Base-by-base conservation (phyloP, 2,888 invertebrate genomes). In the Xylota sylvarum region DNA sequence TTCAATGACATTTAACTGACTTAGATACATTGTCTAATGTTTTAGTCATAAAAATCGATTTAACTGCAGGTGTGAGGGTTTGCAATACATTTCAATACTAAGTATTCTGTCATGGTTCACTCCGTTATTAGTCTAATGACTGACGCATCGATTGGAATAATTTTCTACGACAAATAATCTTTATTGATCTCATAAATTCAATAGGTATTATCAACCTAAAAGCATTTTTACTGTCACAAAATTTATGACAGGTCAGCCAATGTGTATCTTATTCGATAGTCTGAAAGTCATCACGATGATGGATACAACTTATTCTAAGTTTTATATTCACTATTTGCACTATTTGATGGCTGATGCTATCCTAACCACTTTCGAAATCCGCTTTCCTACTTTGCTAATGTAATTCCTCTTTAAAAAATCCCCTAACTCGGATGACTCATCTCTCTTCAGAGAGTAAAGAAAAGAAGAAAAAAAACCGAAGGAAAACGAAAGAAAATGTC, bases 381-480 rank as follows among this genome's bases (percentile, higher is more conserved):
- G 56, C 79, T 72, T 48, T 64, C 19, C 35, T 30, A 32, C 32
- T 40, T 69, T n/a, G 5, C 58, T 37, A 62, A 78, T 62, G 43
- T 78, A 65, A 52, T 19, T 23, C 67, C 6, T 35, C 3, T 37
- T 23, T 23, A 23, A 23, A 23, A 23, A 23, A 37, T 35, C 35
- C 19, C 5, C 40, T n/a, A 5, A 40, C 48, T 17, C 27, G 60
- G 52, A 69, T 79, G 79, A 79, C 67, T 84, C 83, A 83, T 43
- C 7, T 17, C 0, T 35, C 37, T n/a, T n/a, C 4, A 9, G 9
- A 37, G 9, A 35, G 40, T n/a, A n/a, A n/a, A n/a, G n/a, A n/a
- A n/a, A n/a, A n/a, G n/a, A n/a, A n/a, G 37, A 72, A 69, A 69
- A 55, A 60, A 72, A 19, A 73, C 35, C 60, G n/a, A n/a, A n/a